Conservation (phyloP, 2,888 invertebrate species). For the Argyresthia goedartella region DNA sequence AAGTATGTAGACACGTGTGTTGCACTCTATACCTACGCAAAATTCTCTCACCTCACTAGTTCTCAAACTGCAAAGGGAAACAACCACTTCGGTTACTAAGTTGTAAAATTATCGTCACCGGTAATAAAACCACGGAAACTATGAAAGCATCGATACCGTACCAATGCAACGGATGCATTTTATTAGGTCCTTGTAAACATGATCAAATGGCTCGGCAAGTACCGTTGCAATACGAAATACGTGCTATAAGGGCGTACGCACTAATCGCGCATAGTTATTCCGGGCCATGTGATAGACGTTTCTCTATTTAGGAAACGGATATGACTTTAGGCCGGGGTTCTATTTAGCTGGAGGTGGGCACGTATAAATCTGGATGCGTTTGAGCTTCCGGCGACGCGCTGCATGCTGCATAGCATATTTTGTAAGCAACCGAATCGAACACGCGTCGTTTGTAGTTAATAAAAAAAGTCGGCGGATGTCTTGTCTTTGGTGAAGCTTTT, state of each 20-base stretch:
- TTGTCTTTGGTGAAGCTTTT: constrained; percentile 21
- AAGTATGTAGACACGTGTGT: no score
- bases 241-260: not conserved
- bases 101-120: no score
- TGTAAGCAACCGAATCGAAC: constrained; percentile 54
- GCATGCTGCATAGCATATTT: constrained; percentile 17
- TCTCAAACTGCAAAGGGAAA: no score
- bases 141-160: no score
- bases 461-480: constrained; percentile 52
- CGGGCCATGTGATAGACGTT: constrained; percentile 63
- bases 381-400: constrained; percentile 8
- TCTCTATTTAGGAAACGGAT: constrained; percentile 71
- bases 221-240: constrained; percentile 26
- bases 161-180: no score
- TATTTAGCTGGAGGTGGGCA: constrained; percentile 66
- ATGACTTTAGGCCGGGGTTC: constrained; percentile 67
- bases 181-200: no score
- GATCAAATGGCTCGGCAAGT: not conserved
- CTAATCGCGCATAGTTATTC: constrained; percentile 65
- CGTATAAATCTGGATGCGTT: constrained; percentile 22
- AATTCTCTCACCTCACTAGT: no score
- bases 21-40: no score
- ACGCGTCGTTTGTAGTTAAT: constrained; percentile 42
- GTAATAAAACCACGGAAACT: no score
- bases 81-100: no score